Evolutionary conservation across 1,140 invertebrate genomes (phyloP), one percentile per base, ranked within the genome.

Genomic region (Drosophila pandora): DNA sequence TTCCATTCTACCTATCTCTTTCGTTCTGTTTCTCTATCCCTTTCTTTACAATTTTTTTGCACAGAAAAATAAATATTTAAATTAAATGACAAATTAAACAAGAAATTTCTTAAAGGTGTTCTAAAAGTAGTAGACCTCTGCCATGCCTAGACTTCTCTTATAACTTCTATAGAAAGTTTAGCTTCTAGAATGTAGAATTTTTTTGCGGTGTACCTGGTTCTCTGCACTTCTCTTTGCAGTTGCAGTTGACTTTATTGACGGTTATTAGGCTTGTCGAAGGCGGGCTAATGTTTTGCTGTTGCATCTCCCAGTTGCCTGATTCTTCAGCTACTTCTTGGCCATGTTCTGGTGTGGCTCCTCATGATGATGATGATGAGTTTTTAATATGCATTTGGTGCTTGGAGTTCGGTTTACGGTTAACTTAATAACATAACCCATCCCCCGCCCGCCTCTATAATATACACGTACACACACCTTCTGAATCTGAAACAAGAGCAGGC

Each of bases 211-310:
- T 8, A 64, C 10, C 10, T 63, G n/a, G 8, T 41, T 28, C 25
- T 28, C 7, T 28, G 25, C 45, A n/a, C 25, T 28, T 61, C n/a
- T 41, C 32, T 43, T 32, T 70, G 67, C 67, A 70, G 67, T 70
- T 76, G 73, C 56, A 76, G 74, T 87, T 87, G 79, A 89, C 72
- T 88, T 77, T 73, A 89, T 88, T 88, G 83, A 89, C 84, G 83
- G 84, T 88, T 88, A 88, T 88, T 88, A 88, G 84, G 79, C 83
- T 83, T 88, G 83, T 88, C 76, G 83, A 88, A 88, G 83, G 83
- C 83, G 83, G 83, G 63, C 64, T 88, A 88, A 83, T 88, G 76
- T 65, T 82, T 45, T 74, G 74, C 39, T 25, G 25, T 48, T 58
- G 62, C 54, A 69, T 43, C 41, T 63, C 41, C 39, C 25, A 50